Evolutionary conservation across 2,113 vertebrate species (phyloP).

Genomic region (Macaca fascicularis): DNA sequence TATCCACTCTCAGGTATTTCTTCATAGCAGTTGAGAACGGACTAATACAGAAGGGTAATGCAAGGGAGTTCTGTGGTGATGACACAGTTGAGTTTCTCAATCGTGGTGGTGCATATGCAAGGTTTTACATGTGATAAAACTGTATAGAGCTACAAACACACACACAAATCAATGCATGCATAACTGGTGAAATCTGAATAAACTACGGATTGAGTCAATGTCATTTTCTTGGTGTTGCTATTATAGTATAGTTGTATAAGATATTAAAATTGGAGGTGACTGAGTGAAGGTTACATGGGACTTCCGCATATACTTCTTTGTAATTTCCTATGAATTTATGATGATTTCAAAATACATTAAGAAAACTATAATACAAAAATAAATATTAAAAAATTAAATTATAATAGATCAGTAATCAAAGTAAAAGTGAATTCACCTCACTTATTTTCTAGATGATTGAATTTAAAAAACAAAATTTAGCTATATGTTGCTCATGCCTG

Average conservation of each 20-base stretch:
- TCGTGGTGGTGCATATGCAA: neutral
- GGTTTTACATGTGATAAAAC: neutral
- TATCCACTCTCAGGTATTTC: no score
- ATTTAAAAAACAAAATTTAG: neutral
- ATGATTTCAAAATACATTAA: neutral
- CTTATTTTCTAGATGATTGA: neutral
- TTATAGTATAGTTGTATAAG: no score
- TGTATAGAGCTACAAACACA: neutral
- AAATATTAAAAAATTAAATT: neutral
- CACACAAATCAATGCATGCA: neutral
- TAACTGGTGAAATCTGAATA: neutral
- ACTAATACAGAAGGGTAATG: no score
- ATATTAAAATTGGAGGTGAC: neutral
- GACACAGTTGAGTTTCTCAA: neutral
- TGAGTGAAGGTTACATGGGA: neutral
- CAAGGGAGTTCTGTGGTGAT: neutral
- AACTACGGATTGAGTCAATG: neutral
- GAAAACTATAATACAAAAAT: neutral
- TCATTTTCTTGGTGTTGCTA: neutral
- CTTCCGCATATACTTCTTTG: neutral
- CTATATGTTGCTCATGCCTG: neutral
- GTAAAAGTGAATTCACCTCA: neutral
- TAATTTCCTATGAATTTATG: neutral
- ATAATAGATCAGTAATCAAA: neutral
- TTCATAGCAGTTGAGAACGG: no score